phyloP scores from a whole-genome alignment of 2,113 vertebrate species.

The Gymnobelideus leadbeateri region DNA sequence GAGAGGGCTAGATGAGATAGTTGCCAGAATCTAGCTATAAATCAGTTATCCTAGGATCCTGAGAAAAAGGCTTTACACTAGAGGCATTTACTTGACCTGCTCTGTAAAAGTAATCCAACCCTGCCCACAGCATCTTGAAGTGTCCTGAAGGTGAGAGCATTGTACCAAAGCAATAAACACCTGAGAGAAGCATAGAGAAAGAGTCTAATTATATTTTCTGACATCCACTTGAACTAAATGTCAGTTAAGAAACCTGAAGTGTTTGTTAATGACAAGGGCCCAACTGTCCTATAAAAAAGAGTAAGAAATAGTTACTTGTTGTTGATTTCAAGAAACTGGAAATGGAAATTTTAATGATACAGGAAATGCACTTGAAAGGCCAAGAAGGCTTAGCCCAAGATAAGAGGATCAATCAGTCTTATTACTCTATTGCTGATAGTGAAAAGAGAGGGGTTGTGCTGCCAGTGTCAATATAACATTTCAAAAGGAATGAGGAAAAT shows the following conservation, averaged over 20 bases:
- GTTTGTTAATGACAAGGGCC: constrained; percentile 73
- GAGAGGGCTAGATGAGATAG: neutral
- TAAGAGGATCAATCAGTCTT: constrained; percentile 81
- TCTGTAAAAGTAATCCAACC: neutral
- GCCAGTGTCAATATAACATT: constrained; percentile 63
- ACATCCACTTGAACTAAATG: constrained; percentile 73
- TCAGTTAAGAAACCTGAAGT: constrained; percentile 72
- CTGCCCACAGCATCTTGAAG: neutral
- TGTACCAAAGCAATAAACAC: constrained; percentile 47
- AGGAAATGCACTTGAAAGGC: constrained; percentile 81
- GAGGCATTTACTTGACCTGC: neutral
- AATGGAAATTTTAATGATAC: constrained; percentile 79
- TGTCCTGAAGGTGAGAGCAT: constrained; percentile 24
- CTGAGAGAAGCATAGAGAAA: constrained; percentile 36
- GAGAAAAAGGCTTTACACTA: neutral
- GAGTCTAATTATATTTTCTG: constrained; percentile 60
- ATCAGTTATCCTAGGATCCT: neutral
- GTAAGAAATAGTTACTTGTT: constrained; percentile 70
- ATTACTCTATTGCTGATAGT: constrained; percentile 70
- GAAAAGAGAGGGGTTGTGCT: constrained; percentile 61
- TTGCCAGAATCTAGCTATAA: neutral
- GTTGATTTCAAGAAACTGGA: constrained; percentile 73
- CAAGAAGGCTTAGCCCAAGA: constrained; percentile 77
- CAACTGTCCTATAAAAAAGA: constrained; percentile 75
- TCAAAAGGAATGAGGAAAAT: constrained; percentile 74